Evolutionary conservation across 1,140 invertebrate species (phyloP).

Genomic region (Pachypsylla venusta): DNA sequence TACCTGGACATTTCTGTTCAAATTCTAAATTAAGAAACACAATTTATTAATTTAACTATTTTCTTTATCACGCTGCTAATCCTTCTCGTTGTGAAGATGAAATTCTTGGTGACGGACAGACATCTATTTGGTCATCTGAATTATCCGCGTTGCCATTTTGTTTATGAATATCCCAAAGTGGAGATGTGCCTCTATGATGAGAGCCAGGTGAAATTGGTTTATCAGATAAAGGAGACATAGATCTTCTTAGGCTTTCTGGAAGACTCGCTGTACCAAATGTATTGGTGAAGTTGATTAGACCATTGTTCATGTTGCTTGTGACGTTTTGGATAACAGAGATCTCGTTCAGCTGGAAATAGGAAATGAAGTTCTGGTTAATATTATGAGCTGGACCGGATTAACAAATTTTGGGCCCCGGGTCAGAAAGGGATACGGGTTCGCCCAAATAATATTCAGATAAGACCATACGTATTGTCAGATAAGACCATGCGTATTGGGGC

Average conservation of each 20-base stretch:
- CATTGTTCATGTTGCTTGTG: constrained; percentile 28
- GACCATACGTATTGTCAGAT: too few species aligned
- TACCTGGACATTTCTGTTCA: too few species aligned
- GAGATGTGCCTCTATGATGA: constrained; percentile 18
- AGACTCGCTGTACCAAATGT: constrained; percentile 27
- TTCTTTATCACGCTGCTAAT: constrained; percentile 33
- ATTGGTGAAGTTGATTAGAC: constrained; percentile 32
- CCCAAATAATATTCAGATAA: too few species aligned
- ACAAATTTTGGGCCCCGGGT: too few species aligned
- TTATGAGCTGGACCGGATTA: too few species aligned
- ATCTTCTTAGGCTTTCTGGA: constrained; percentile 18
- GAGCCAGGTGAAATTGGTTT: constrained; percentile 15
- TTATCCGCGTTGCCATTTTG: constrained; percentile 24
- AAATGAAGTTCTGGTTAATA: too few species aligned
- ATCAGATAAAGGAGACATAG: constrained; percentile 16
- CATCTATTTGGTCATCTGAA: constrained; percentile 28
- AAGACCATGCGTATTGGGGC: too few species aligned
- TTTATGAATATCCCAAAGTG: constrained; percentile 26
- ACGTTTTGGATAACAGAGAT: constrained; percentile 42
- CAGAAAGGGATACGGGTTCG: too few species aligned
- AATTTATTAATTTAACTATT: too few species aligned
- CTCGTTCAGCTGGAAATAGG: constrained; percentile 41
- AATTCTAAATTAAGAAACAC: too few species aligned
- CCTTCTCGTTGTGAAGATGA: constrained; percentile 35
- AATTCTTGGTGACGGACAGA: constrained; percentile 29